phyloP scores from a whole-genome alignment of 2,888 invertebrate genomes.

The Drosophila lutescens region DNA sequence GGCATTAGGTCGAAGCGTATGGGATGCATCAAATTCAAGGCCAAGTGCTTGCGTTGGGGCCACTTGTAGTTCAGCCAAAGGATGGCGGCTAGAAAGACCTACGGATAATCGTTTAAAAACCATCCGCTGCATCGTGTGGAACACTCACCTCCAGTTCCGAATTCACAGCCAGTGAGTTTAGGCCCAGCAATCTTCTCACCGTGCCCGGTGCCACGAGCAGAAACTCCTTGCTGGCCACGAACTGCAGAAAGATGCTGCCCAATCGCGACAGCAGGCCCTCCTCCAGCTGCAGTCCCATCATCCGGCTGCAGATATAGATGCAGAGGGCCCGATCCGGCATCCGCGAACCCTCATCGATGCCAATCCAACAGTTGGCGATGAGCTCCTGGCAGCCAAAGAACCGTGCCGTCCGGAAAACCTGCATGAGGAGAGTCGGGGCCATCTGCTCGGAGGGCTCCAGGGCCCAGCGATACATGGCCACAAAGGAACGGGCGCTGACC shows the following conservation, averaged over 20 bases:
- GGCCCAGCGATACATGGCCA: conserved; percentile 40
- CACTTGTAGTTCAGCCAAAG: conserved; percentile 42
- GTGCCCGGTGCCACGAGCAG: neutral
- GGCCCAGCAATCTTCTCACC: conserved; percentile 6
- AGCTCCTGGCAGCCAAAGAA: conserved; percentile 32
- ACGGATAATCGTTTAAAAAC: neutral
- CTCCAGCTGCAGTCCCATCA: neutral
- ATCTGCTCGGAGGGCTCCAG: conserved; percentile 7
- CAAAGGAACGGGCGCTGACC: conserved; percentile 30
- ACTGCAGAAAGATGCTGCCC: conserved; percentile 29
- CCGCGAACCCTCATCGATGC: neutral
- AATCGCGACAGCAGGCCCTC: conserved; percentile 9
- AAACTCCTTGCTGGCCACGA: conserved; percentile 29
- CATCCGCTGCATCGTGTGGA: neutral
- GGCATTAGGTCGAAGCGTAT: conserved; percentile 46
- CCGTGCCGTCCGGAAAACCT: conserved; percentile 18
- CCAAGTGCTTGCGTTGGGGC: conserved; percentile 14
- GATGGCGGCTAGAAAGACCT: conserved; percentile 34
- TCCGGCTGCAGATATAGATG: neutral
- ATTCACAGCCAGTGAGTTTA: conserved; percentile 37
- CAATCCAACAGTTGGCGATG: conserved; percentile 11
- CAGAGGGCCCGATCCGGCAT: neutral
- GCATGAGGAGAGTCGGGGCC: conserved; percentile 5
- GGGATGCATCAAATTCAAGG: neutral
- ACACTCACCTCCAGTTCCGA: conserved; percentile 49